A percentile compares a stretch with the other conserved stretches of the same genome.
phyloP scores from a whole-genome alignment of 1,140 invertebrate genomes.

The Triops cancriformis region DNA sequence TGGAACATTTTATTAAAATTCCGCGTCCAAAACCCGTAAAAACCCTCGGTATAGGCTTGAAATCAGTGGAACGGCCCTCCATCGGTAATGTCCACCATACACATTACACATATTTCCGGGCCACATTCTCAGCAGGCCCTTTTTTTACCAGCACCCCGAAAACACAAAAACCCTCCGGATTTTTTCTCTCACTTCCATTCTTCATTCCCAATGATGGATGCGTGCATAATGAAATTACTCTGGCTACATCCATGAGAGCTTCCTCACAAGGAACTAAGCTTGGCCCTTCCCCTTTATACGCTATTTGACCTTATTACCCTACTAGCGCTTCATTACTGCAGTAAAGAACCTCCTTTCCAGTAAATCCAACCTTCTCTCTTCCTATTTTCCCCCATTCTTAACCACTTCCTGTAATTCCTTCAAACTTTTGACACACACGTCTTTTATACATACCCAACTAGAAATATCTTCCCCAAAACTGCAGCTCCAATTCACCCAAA shows the following conservation, averaged over 20 bases:
- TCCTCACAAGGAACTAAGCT: not conserved
- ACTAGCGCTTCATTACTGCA: not conserved
- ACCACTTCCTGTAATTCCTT: not conserved
- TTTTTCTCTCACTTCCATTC: not conserved
- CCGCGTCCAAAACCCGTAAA: no score
- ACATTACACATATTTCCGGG: not conserved
- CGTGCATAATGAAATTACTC: slow-evolving; percentile 1
- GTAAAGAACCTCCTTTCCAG: not conserved
- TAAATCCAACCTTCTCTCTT: not conserved
- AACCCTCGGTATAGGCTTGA: no score
- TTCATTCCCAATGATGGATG: not conserved
- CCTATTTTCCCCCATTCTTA: not conserved
- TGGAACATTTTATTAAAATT: no score
- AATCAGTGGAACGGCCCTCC: no score
- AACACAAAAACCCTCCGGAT: not conserved
- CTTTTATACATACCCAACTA: no score
- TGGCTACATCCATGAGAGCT: not conserved
- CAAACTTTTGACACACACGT: no score
- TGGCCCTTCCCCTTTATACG: not conserved
- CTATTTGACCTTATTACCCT: not conserved
- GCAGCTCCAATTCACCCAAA: no score
- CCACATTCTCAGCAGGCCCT: not conserved
- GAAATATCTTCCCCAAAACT: no score
- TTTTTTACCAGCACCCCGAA: not conserved
- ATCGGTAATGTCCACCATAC: no score